Evolutionary conservation across 2,888 invertebrate genomes (phyloP), one percentile per base, ranked within the genome.

Genomic region (Cenopis cana): DNA sequence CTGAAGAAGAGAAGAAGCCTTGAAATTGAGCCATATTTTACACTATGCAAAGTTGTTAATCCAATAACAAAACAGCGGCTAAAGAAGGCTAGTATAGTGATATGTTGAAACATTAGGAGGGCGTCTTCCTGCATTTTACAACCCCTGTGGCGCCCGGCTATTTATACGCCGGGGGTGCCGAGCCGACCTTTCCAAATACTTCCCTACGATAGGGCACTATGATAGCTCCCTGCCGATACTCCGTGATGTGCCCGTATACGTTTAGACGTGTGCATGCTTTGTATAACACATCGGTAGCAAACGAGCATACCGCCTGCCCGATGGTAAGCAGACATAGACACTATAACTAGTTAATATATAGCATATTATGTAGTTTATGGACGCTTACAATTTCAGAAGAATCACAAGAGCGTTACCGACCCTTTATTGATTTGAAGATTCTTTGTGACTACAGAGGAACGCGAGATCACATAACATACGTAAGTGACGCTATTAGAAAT

Each of bases 31-130:
- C 60, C 46, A 10, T 49, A 29, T 29, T 29, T 17, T 24, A 29
- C 12, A 59, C 41, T 20, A 0, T 17, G 11, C 11, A 52, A 33
- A 61, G 33, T 36, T 20, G 12, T 11, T 17, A 14, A 54, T 64
- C 20, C 24, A 14, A 36, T 54, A 38, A 62, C 50, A 18, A 14
- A 20, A 33, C 36, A 20, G 50, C 36, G 20, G 52, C 38, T 52
- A 38, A 36, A 56, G 29, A 56, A 64, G 20, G 20, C 64, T n/a
- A 38, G 52, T 62, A n/a, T n/a, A 52, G 62, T 85, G 85, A 89
- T 90, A 90, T 88, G 89, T 85, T 89, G 89, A 89, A 90, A 85
- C 86, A 89, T 88, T 85, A 83, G 78, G 78, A 81, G 90, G 86
- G 88, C 76, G 82, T 78, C 83, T 82, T 78, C 77, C 82, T 77